Evolutionary conservation across 2,113 vertebrate genomes (phyloP), one percentile per base, ranked within the genome.

Genomic region (Siniperca chuatsi): DNA sequence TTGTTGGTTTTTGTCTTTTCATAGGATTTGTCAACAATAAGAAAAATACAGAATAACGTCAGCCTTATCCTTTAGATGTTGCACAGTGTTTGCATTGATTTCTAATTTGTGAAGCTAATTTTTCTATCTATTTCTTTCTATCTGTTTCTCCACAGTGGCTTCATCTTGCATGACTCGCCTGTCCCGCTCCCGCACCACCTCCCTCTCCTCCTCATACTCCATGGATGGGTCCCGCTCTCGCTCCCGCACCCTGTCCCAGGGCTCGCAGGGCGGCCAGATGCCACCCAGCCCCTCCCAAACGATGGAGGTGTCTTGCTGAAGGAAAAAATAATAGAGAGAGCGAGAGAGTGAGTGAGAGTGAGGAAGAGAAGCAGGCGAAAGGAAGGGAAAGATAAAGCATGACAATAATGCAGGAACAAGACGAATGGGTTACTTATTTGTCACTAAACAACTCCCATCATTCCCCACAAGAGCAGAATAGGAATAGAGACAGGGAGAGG

Each of bases 151-250:
- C 73, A 58, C 95, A 98, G 97, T 98, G 97, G 97, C 97, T 0
- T 98, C 97, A 0, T 97, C 97, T 69, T 97, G 97, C 90, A 98
- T 98, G 97, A 98, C 97, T 15, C 97, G 97, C 62, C 96, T 98
- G 74, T 98, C 97, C 8, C 96, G 97, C 81, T 98, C 97, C 0
- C 97, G 97, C 90, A 98, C 97, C 87, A 95, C 97, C 90, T 98
- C 97, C 52, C 96, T 98, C 48, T 97, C 97, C 86, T 97, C 97
- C 76, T 96, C 96, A 21, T 96, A 96, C 75, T 97, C 97, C 87
- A 95, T 97, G 76, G 97, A 97, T 21, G 97, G 96, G 62, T 96
- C 93, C 4, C 96, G 96, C 79, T 97, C 97, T 25, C 96, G 96
- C 64, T 96, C 97, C 6, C 96, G 96, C 88, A 97, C 97, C 75